These are phyloP conservation scores for Hydractinia echinata DNA, from an alignment of 30 jellyfish, hydroid and myxozoan species.

Conservation along the genomic window DNA sequence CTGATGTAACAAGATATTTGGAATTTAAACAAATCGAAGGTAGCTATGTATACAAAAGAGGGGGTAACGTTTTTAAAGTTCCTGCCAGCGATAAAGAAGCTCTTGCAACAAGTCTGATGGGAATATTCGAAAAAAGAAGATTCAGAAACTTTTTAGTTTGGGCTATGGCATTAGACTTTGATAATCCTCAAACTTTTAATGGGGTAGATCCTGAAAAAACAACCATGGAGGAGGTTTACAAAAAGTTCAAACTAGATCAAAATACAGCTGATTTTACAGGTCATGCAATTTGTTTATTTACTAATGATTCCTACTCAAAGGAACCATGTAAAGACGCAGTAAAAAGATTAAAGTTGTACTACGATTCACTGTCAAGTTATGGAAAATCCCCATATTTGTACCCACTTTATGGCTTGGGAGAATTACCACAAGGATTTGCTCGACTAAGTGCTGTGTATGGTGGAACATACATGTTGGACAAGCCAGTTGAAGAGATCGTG, in stretches of 20 bases:
- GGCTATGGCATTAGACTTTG: slow-evolving; percentile 60
- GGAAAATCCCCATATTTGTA: slow-evolving; percentile 96
- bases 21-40: slow-evolving; percentile 98
- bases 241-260: slow-evolving; percentile 80
- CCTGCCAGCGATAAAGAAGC: slow-evolving; percentile 99
- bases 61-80: slow-evolving; percentile 84
- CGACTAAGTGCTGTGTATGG: slow-evolving; percentile 99
- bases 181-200: slow-evolving; percentile 63
- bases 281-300: slow-evolving; percentile 82
- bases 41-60: slow-evolving; percentile 84
- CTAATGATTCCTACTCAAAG: slow-evolving; percentile 66
- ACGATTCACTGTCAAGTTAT: slow-evolving; percentile 64
- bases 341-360: slow-evolving; percentile 58
- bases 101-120: slow-evolving; percentile 91
- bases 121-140: slow-evolving; percentile 91
- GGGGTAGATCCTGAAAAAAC: slow-evolving; percentile 75
- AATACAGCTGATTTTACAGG: slow-evolving; percentile 98
- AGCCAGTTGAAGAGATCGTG: slow-evolving; percentile 83
- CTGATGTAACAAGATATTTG: slow-evolving; percentile 95
- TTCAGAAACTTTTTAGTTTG: slow-evolving; percentile 67
- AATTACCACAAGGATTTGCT: slow-evolving; percentile 99
- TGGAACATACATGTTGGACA: slow-evolving; percentile 97
- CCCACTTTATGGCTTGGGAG: slow-evolving; percentile 99
- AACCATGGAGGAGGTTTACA: slow-evolving; percentile 86
- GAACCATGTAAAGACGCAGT: slow-evolving; percentile 75